Evolutionary conservation across 2,113 vertebrate genomes (phyloP).

Genomic region (Clarias batrachus): DNA sequence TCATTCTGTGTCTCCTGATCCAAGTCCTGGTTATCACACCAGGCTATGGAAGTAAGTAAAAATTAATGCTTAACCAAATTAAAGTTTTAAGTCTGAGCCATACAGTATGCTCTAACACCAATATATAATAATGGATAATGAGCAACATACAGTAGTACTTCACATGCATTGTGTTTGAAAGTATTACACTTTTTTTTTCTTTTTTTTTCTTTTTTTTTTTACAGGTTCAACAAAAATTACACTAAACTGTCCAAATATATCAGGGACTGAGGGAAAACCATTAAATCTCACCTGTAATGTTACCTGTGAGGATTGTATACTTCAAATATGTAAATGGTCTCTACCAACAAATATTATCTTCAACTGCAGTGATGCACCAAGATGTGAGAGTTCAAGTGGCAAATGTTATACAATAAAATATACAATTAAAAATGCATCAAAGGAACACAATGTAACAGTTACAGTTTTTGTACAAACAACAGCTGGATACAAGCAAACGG

Average conservation of each 20-base stretch:
- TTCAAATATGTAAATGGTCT: not conserved
- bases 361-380: not conserved
- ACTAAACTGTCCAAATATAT: not conserved
- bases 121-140: not conserved
- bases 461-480: not conserved
- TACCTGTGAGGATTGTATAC: not conserved
- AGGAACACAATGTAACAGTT: not conserved
- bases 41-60: not conserved
- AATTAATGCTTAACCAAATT: not conserved
- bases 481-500: accelerated
- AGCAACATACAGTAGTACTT: not conserved
- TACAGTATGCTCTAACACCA: not conserved
- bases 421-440: not conserved
- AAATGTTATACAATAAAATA: not conserved
- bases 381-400: accelerated
- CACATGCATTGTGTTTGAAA: not conserved
- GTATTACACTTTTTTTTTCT: not conserved
- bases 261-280: not conserved
- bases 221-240: not conserved
- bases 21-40: not conserved
- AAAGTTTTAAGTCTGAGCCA: not conserved
- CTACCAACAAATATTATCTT: not conserved
- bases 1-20: not conserved
- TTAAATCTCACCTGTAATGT: not conserved
- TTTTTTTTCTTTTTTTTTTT: not conserved